These are phyloP conservation scores for Xenentodon cancila DNA, from an alignment of 2,797 vertebrate species.

Conservation along the genomic window DNA sequence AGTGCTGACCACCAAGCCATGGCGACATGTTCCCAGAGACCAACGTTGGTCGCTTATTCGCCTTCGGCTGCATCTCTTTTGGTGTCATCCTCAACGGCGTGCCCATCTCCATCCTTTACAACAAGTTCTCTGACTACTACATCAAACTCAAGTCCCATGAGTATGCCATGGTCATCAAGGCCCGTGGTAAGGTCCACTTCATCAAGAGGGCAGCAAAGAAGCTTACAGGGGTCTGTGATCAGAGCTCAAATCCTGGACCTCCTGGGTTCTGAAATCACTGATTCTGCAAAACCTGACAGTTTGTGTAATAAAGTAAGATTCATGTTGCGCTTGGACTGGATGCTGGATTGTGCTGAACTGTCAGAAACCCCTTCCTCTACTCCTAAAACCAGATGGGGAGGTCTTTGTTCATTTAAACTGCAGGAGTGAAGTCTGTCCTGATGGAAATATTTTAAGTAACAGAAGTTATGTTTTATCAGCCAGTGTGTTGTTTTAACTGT, in stretches of 20 bases:
- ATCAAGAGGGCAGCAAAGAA: conserved; percentile 83
- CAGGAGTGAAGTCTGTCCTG: no score
- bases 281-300: no score
- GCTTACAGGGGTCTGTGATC: conserved; percentile 59
- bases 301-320: no score
- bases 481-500: no score
- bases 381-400: no score
- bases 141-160: conserved; percentile 92
- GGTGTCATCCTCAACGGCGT: conserved; percentile 96
- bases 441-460: no score
- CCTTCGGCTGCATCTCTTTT: conserved; percentile 95
- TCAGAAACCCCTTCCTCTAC: no score
- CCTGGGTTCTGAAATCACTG: neutral
- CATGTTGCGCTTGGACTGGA: no score
- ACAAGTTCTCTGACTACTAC: conserved; percentile 98
- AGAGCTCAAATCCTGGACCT: neutral
- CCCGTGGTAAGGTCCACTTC: conserved; percentile 87
- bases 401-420: no score
- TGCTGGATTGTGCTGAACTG: no score
- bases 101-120: conserved; percentile 97
- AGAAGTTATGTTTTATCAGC: no score
- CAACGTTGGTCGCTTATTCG: conserved; percentile 90
- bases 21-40: conserved; percentile 95
- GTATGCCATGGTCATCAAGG: conserved; percentile 84
- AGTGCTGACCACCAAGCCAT: no score